Evolutionary conservation across 2,113 vertebrate genomes (phyloP), one percentile per base, ranked within the genome.

Genomic region (Podarcis muralis): DNA sequence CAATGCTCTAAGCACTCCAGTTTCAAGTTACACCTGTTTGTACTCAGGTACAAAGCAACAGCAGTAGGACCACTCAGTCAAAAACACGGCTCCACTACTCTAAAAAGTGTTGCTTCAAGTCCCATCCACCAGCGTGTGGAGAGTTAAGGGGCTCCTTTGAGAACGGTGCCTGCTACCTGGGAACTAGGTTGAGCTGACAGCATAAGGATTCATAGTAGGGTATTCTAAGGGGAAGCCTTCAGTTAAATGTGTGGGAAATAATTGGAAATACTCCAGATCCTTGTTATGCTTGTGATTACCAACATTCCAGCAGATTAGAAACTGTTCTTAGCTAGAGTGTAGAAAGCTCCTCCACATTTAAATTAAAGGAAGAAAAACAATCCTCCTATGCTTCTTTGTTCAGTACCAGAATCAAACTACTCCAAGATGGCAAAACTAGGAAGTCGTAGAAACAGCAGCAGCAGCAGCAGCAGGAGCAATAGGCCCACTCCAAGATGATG

Each of bases 221-320:
- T 89, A 53, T 6, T 75, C 43, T 48, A 91, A 88, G 92, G 81
- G 86, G 93, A 93, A 94, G 35, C 30, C 74, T 89, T 89, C 82
- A 87, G 91, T 76, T 83, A 66, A 87, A 43, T 48, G 83, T 86
- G 72, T 76, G 81, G 72, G 23, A 18, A 90, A 69, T 37, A 85
- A 83, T 43, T 83, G 79, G 77, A 77, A 81, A 92, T 81, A 88
- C 81, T 68, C n/a, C 25, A 62, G 62, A 68, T 35, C 78, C n/a
- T 32, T 75, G 48, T 69, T 85, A 74, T 81, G 84, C 69, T 83
- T 74, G 20, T 4, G 5, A 77, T 87, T 86, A 84, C 43, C 91
- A 86, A 87, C 93, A 93, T 80, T 91, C 72, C 37, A 82, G 76
- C 68, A 90, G 90, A 79, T 89, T 87, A 3, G 8, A 74, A 27